A percentile compares a stretch with the other conserved stretches of the same genome.
These are phyloP conservation scores for Pipistrellus pygmaeus DNA, from an alignment of 2,797 vertebrate species.

Conservation along the genomic window DNA sequence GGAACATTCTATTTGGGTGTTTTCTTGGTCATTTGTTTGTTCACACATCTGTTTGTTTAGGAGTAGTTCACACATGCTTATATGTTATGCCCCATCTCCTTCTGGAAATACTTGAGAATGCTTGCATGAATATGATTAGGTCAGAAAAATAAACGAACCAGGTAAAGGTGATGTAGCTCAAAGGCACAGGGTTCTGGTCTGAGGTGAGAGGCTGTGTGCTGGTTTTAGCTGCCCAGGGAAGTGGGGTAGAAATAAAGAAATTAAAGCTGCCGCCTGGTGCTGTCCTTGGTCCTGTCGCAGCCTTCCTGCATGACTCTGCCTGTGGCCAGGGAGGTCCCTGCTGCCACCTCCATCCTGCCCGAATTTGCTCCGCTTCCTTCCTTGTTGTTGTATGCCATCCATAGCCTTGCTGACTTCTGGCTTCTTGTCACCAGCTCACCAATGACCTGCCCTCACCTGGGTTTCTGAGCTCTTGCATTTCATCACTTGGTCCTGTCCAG, in stretches of 20 bases:
- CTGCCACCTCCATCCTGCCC: fast-evolving
- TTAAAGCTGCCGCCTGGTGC: neutral
- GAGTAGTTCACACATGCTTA: neutral
- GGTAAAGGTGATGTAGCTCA: neutral
- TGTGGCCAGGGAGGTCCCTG: neutral
- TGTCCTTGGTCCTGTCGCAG: neutral
- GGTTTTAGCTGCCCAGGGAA: neutral
- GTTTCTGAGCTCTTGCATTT: neutral
- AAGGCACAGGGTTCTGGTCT: neutral
- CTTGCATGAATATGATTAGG: neutral
- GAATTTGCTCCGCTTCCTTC: neutral
- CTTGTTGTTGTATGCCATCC: neutral
- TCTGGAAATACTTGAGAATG: slow-evolving; percentile 40
- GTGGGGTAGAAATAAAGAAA: neutral
- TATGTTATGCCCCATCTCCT: neutral
- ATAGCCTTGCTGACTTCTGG: neutral
- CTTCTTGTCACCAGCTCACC: neutral
- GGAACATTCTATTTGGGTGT: neutral
- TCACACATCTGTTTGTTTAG: neutral
- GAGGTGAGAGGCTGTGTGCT: neutral
- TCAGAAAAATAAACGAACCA: neutral
- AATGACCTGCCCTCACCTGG: neutral
- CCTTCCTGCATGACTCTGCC: neutral
- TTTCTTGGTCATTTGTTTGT: slow-evolving; percentile 5
- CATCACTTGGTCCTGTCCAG: neutral